Conservation (phyloP, 1,140 invertebrate genomes). For the Caenorhabditis briggsae region DNA sequence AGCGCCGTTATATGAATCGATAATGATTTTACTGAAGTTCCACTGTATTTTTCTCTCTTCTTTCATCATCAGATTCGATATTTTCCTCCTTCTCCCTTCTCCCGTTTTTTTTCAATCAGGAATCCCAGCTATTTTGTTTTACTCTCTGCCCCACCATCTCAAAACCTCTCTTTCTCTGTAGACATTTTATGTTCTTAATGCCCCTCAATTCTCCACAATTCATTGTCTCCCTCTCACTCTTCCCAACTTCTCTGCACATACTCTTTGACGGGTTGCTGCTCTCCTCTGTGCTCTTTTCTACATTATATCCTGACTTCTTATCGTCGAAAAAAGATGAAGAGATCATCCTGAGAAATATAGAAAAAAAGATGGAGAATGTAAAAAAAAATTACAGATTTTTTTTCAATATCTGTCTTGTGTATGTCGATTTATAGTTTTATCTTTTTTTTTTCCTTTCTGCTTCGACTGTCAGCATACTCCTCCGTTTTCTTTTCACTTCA, state of each 20-base stretch:
- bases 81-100: slow-evolving; percentile 6
- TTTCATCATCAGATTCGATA: slow-evolving; percentile 21
- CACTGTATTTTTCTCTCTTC: background rate
- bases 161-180: background rate
- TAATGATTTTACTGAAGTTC: background rate
- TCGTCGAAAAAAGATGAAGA: slow-evolving; percentile 8
- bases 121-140: slow-evolving; percentile 24
- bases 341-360: background rate
- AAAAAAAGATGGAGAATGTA: background rate
- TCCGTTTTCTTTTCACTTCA: background rate
- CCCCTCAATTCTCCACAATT: background rate
- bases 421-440: background rate
- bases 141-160: background rate
- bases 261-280: slow-evolving; percentile 50
- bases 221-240: background rate
- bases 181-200: background rate
- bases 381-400: background rate
- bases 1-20: background rate
- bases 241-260: slow-evolving; percentile 29
- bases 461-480: no score
- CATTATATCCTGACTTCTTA: background rate
- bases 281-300: background rate
- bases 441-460: background rate
- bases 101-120: background rate
- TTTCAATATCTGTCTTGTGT: background rate